Evolutionary conservation across 2,888 invertebrate species (phyloP), one percentile per base, ranked within the genome.

Genomic region (Cerastoderma edule): DNA sequence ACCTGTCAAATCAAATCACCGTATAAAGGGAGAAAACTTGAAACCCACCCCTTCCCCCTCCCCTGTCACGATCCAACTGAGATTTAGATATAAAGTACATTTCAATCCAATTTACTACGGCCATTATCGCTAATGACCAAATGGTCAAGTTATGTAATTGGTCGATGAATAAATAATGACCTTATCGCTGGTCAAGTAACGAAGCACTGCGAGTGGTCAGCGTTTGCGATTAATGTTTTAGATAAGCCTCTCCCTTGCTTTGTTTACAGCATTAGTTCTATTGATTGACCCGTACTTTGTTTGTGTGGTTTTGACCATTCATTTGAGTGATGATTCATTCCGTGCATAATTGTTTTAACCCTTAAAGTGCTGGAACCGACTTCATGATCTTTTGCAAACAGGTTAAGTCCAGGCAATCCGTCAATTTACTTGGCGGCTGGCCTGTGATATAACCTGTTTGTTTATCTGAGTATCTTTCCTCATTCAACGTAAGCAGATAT

Each of bases 111-210:
- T 78, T 71, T 64, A 33, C 67, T 1, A 33, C 22, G 30, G 33
- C 68, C 39, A 75, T 78, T 78, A 78, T 75, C 69, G 57, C 72
- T 35, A 66, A 72, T 65, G 75, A 75, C 72, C 72, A 78, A 72
- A 72, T 75, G 78, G 65, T 75, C 75, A 74, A 48, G 54, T 78
- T 78, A 78, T 75, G 72, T 64, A 75, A 78, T 63, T 67, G 48
- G 57, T 72, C 60, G 72, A 78, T 78, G 78, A 78, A 75, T 78
- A 75, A 78, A 72, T 78, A 72, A 78, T 75, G 78, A 72, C 30
- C 48, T 22, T 56, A 27, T 24, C 46, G 27, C 27, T 35, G 67
- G 56, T 56, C 56, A 53, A 64, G 68, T 57, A 68, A 68, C 53
- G 53, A 33, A 70, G 63, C 64, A 69, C 60, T 33, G 19, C 53